Percentiles rank a stretch among this genome's conserved stretches.
Conservation (phyloP, 2,888 invertebrate genomes). For the Sialis fuliginosa region DNA sequence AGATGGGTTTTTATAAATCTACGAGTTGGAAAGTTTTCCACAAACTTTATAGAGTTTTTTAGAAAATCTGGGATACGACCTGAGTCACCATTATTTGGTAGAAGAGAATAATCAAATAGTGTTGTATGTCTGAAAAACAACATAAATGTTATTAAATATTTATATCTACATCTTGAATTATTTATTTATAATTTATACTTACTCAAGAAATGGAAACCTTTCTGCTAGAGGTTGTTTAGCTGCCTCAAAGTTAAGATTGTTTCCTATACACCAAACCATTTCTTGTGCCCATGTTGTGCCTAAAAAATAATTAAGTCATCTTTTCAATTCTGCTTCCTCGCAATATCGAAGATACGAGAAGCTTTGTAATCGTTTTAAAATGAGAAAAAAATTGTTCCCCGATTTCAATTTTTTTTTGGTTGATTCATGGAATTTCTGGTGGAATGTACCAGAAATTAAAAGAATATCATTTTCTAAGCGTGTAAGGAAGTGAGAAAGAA, state of each 20-base stretch:
- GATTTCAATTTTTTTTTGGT: too few relatives aligned
- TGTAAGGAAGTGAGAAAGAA: too few relatives aligned
- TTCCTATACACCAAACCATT: slow-evolving; percentile 50
- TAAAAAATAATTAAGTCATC: slow-evolving; percentile 13
- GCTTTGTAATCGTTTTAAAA: too few relatives aligned
- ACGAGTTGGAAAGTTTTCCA: slow-evolving; percentile 28
- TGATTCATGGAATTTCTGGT: too few relatives aligned
- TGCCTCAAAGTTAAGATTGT: slow-evolving; percentile 37
- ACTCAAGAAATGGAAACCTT: slow-evolving; percentile 57
- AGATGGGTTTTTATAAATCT: slow-evolving; percentile 47
- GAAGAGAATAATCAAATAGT: slow-evolving; percentile 23
- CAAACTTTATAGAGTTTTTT: slow-evolving; percentile 11
- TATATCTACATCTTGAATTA: not conserved
- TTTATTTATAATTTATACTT: slow-evolving; percentile 19
- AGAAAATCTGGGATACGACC: slow-evolving; percentile 15
- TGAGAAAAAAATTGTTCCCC: too few relatives aligned
- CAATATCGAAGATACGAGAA: too few relatives aligned
- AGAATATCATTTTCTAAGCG: too few relatives aligned
- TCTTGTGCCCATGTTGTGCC: slow-evolving; percentile 68
- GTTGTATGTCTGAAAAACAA: slow-evolving; percentile 19
- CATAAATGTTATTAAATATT: not conserved
- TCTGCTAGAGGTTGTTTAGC: slow-evolving; percentile 34
- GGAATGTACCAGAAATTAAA: too few relatives aligned
- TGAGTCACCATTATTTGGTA: slow-evolving; percentile 15
- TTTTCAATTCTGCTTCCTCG: too few relatives aligned